Percentiles rank a stretch among this genome's conserved stretches.
Evolutionary conservation across 2,113 vertebrate genomes (phyloP).

Genomic region (Clarias batrachus): DNA sequence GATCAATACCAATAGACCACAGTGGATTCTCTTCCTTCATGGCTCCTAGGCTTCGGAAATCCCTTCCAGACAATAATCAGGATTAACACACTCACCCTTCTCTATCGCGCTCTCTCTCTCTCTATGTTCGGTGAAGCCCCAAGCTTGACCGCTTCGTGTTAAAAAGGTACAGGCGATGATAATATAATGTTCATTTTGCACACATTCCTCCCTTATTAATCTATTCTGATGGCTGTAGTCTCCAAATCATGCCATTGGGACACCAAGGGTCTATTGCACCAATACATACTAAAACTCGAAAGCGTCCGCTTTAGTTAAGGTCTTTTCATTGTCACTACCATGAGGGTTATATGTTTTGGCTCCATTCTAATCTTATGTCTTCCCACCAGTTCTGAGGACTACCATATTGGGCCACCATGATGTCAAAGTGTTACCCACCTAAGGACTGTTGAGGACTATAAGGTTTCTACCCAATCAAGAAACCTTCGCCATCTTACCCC

Average conservation of each 20-base stretch:
- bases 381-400: background rate
- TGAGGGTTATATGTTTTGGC: background rate
- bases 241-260: background rate
- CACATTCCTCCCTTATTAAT: background rate
- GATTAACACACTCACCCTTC: background rate
- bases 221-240: background rate
- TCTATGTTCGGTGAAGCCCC: background rate
- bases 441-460: background rate
- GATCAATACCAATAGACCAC: slow-evolving; percentile 21
- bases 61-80: background rate
- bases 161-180: background rate
- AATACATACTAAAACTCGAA: background rate
- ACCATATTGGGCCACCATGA: background rate
- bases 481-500: background rate
- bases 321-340: background rate
- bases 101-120: too few species aligned
- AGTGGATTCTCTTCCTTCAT: background rate
- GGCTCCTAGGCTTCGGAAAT: background rate
- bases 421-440: background rate
- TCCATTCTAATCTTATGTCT: background rate
- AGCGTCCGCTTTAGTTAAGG: background rate
- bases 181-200: background rate
- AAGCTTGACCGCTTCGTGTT: background rate
- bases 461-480: background rate
- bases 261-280: background rate